Evolutionary conservation across 2,888 invertebrate genomes (phyloP).

Genomic region (Dendrolimus houi): DNA sequence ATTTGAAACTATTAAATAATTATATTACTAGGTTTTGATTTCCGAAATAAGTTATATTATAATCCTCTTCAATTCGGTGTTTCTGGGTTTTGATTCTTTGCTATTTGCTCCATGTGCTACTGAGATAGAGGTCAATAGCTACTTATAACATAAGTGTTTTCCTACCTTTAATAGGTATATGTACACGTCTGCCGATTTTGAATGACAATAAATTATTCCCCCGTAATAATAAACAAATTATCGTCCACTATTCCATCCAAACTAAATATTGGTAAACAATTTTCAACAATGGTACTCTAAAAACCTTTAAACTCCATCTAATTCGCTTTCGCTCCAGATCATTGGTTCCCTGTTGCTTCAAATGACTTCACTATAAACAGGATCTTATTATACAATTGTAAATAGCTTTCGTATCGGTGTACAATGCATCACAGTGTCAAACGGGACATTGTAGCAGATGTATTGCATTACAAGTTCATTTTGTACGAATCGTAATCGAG

Average conservation of each 20-base stretch:
- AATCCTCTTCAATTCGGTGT: too few species aligned
- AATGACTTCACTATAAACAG: constrained; percentile 44
- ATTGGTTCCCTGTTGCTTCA: constrained; percentile 29
- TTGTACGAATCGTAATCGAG: constrained; percentile 56
- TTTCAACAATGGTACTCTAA: constrained; percentile 5
- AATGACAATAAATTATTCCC: too few species aligned
- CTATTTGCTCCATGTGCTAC: too few species aligned
- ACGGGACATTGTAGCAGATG: constrained; percentile 61
- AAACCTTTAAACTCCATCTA: constrained; percentile 17
- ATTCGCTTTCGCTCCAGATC: constrained; percentile 31
- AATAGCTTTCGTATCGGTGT: constrained; percentile 43
- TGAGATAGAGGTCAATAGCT: too few species aligned
- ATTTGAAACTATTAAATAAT: too few species aligned
- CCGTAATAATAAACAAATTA: too few species aligned
- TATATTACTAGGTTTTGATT: too few species aligned
- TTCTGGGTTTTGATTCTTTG: too few species aligned
- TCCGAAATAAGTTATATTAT: too few species aligned
- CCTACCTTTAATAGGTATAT: too few species aligned
- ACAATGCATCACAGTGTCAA: constrained; percentile 65
- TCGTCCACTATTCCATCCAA: not conserved
- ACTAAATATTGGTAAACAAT: constrained; percentile 5
- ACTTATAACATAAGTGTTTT: too few species aligned
- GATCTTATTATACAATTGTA: constrained; percentile 48
- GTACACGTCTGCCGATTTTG: too few species aligned
- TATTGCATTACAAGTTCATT: constrained; percentile 70